phyloP scores from a whole-genome alignment of 2,113 vertebrate species.

The Daboia siamensis region DNA sequence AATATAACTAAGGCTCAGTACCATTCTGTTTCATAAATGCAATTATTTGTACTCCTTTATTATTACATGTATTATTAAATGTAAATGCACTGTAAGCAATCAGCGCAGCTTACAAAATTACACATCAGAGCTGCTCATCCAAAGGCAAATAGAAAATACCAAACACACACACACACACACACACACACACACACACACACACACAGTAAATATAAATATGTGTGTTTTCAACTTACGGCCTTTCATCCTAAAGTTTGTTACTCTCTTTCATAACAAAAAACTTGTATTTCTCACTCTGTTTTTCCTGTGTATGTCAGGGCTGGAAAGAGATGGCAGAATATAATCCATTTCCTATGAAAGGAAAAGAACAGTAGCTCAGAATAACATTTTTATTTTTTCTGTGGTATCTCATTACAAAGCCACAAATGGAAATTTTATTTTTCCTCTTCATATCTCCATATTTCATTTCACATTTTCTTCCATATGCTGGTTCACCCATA shows the following conservation, averaged over 20 bases:
- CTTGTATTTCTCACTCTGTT: not conserved
- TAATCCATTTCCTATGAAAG: not conserved
- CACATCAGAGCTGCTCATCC: not conserved
- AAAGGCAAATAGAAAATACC: not conserved
- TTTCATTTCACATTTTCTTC: conserved; percentile 26
- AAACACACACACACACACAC: not conserved
- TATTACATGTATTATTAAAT: not conserved
- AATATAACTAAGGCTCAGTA: not conserved
- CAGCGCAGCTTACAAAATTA: not conserved
- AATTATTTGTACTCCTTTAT: not conserved
- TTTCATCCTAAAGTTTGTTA: not conserved
- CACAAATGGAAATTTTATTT: not conserved
- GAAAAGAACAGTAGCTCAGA: not conserved
- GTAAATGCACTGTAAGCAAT: not conserved
- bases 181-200: not conserved
- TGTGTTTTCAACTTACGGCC: not conserved
- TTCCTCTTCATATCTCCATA: not conserved
- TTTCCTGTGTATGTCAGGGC: not conserved
- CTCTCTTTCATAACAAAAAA: not conserved
- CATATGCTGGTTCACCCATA: not conserved
- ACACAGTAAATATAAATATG: not conserved
- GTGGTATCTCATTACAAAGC: not conserved
- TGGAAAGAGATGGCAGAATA: not conserved
- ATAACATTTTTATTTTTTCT: not conserved
- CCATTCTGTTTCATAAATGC: not conserved